A percentile compares a stretch with the other conserved stretches of the same genome.
Conservation (phyloP, 2,113 vertebrate genomes). For the Callocephalon fimbriatum region DNA sequence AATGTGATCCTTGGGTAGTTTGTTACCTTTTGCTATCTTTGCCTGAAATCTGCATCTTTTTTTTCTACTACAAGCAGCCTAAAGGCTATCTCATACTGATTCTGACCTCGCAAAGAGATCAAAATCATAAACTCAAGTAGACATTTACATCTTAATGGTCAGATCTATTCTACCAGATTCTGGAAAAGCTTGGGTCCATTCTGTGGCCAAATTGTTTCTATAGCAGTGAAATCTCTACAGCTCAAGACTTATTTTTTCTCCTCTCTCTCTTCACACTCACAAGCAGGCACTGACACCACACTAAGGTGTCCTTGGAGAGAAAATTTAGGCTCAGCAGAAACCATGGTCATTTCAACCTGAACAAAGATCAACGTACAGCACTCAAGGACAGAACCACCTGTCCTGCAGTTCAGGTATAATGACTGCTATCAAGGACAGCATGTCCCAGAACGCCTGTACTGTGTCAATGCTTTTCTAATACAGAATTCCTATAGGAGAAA, state of each 20-base stretch:
- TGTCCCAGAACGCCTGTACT: fast-evolving
- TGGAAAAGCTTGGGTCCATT: not conserved
- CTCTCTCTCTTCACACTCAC: not conserved
- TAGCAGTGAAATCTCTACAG: not conserved
- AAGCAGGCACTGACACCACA: not conserved
- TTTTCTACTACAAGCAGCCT: not conserved
- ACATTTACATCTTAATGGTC: fast-evolving
- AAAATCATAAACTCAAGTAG: not conserved
- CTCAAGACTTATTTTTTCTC: not conserved
- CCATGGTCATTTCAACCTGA: not conserved
- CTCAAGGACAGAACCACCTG: not conserved
- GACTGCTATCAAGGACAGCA: not conserved
- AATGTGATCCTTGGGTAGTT: not conserved
- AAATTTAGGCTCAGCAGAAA: not conserved
- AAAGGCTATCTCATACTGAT: not conserved
- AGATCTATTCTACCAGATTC: not conserved
- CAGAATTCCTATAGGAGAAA: fast-evolving
- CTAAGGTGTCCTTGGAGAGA: not conserved
- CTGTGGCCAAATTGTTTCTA: not conserved
- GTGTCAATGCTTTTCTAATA: not conserved
- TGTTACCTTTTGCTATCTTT: not conserved
- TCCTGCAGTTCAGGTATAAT: not conserved
- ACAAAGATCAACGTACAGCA: not conserved
- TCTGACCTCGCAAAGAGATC: not conserved
- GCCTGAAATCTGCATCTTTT: not conserved